Evolutionary conservation across 1,140 invertebrate species (phyloP).

Genomic region (Achroia grisella): DNA sequence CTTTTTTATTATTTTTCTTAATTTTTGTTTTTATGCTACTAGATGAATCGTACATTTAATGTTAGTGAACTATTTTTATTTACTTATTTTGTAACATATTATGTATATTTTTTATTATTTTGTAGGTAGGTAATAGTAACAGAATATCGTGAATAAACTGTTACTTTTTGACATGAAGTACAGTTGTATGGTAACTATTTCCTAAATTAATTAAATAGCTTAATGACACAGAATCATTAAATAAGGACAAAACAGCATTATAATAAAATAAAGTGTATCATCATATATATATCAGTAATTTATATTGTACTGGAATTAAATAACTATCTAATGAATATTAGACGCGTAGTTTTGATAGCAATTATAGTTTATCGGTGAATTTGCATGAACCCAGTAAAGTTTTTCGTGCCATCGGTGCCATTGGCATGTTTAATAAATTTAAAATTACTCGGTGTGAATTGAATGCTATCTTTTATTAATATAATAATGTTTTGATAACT

Average conservation of each 20-base stretch:
- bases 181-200: slow-evolving; percentile 18
- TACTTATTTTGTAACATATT: slow-evolving; percentile 46
- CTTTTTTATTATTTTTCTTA: slow-evolving; percentile 46
- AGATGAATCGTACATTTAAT: slow-evolving; percentile 39
- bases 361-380: not conserved
- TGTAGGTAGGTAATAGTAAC: slow-evolving; percentile 31
- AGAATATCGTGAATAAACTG: slow-evolving; percentile 19
- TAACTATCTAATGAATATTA: slow-evolving; percentile 1
- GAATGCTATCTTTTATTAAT: slow-evolving; percentile 6
- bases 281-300: slow-evolving; percentile 1
- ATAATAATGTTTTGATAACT: slow-evolving; percentile 5
- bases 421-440: slow-evolving; percentile 2
- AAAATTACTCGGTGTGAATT: slow-evolving; percentile 4
- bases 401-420: slow-evolving; percentile 8
- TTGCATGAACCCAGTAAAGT: slow-evolving; percentile 5
- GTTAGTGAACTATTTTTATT: slow-evolving; percentile 43
- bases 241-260: slow-evolving; percentile 6
- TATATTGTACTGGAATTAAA: slow-evolving; percentile 2
- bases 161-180: slow-evolving; percentile 21
- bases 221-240: not conserved
- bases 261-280: slow-evolving; percentile 4
- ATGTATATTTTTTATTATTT: slow-evolving; percentile 51
- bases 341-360: slow-evolving; percentile 1
- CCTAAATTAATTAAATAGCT: slow-evolving; percentile 14
- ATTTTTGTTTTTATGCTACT: slow-evolving; percentile 35